phyloP scores from a whole-genome alignment of 1,140 invertebrate species.

The Zaprionus ghesquierei region DNA sequence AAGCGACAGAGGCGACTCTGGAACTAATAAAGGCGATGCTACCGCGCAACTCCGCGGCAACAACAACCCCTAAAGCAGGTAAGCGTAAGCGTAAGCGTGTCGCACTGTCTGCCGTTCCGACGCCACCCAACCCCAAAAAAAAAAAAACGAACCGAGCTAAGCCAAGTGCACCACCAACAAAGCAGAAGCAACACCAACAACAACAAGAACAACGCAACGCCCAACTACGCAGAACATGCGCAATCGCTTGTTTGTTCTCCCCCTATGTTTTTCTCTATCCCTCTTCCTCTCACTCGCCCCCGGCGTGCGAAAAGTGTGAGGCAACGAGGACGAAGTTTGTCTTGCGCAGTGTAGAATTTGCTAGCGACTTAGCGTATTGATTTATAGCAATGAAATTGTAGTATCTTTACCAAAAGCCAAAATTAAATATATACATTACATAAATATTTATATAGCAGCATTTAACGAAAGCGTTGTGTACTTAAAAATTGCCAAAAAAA shows the following conservation, averaged over 20 bases:
- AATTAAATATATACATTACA: background rate
- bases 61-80: constrained; percentile 65
- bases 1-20: constrained; percentile 10
- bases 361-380: constrained; percentile 37
- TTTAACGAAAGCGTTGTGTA: background rate
- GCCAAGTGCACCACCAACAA: constrained; percentile 68
- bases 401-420: background rate
- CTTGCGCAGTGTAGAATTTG: constrained; percentile 31
- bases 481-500: background rate
- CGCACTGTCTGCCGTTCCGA: constrained; percentile 31
- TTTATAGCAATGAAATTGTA: background rate
- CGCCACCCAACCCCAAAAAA: constrained; percentile 16
- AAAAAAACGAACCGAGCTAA: constrained; percentile 47
- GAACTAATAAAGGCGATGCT: constrained; percentile 30
- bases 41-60: constrained; percentile 74
- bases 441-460: background rate
- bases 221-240: constrained; percentile 65
- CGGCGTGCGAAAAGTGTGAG: background rate
- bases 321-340: constrained; percentile 37
- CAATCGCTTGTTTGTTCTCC: constrained; percentile 1
- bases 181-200: constrained; percentile 16
- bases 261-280: background rate
- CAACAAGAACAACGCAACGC: constrained; percentile 39
- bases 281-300: constrained; percentile 7
- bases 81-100: constrained; percentile 48